Evolutionary conservation across 2,888 invertebrate species (phyloP).

Genomic region (Allacma fusca): DNA sequence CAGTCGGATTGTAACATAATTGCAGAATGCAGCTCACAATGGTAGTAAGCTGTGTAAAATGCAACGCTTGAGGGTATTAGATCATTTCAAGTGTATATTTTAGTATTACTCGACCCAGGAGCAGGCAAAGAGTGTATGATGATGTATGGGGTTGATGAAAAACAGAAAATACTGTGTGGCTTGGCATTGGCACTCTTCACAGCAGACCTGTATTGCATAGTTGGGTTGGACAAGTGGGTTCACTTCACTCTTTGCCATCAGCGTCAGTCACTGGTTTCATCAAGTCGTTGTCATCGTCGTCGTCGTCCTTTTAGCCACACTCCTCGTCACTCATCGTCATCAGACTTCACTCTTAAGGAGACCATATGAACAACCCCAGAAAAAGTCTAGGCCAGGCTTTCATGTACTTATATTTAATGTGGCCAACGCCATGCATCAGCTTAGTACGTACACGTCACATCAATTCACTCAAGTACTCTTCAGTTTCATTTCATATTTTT

Average conservation of each 20-base stretch:
- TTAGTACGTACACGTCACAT: conserved; percentile 41
- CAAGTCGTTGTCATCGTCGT: conserved; percentile 32
- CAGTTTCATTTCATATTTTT: conserved; percentile 49
- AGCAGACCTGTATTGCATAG: background rate
- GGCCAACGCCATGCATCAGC: conserved; percentile 3
- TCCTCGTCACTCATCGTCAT: conserved; percentile 36
- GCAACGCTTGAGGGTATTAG: too few species aligned
- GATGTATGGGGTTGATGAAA: background rate
- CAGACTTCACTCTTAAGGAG: conserved; percentile 30
- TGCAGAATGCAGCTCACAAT: too few species aligned
- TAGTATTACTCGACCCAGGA: background rate
- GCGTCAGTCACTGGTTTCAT: conserved; percentile 34
- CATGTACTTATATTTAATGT: background rate
- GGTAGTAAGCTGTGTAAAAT: too few species aligned
- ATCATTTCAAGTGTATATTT: conserved; percentile 2
- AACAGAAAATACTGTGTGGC: background rate
- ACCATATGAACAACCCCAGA: conserved; percentile 24
- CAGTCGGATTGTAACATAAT: too few species aligned
- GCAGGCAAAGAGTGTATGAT: background rate
- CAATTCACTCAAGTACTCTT: conserved; percentile 48
- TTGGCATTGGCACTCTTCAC: conserved; percentile 9
- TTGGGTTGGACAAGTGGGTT: conserved; percentile 35
- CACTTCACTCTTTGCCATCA: conserved; percentile 40
- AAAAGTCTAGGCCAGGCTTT: background rate
- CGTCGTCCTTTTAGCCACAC: conserved; percentile 46